These are phyloP conservation scores for Herpailurus yagouaroundi DNA, from an alignment of 2,113 vertebrate species.

Conservation along the genomic window DNA sequence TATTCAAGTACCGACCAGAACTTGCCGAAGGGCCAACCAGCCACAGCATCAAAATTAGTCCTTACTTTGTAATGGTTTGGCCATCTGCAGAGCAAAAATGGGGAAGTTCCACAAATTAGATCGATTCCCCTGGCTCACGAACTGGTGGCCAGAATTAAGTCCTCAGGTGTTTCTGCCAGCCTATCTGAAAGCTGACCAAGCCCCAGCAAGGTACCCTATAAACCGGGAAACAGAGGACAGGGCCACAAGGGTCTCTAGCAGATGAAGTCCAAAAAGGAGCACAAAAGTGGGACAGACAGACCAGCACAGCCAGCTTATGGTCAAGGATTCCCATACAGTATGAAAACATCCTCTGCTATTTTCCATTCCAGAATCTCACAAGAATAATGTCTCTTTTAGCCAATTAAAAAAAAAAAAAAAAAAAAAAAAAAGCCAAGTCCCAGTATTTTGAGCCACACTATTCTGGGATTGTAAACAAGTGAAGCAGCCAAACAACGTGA, in stretches of 20 bases:
- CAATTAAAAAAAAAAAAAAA: conserved; percentile 40
- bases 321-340: conserved; percentile 37
- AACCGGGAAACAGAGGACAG: neutral
- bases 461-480: conserved; percentile 72
- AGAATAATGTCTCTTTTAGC: conserved; percentile 48
- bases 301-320: neutral
- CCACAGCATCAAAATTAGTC: neutral
- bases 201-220: neutral
- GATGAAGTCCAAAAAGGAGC: neutral
- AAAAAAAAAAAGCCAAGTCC: conserved; percentile 48
- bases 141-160: neutral
- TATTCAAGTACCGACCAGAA: neutral
- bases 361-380: conserved; percentile 51
- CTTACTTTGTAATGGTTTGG: neutral
- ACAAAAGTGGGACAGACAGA: neutral
- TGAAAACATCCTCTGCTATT: conserved; percentile 54
- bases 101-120: neutral
- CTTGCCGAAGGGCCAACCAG: neutral
- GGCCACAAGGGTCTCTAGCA: neutral
- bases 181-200: neutral
- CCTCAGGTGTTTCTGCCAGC: neutral
- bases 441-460: conserved; percentile 70
- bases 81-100: neutral
- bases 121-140: neutral
- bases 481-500: conserved; percentile 57